Evolutionary conservation across 2,113 vertebrate genomes (phyloP), one percentile per base, ranked within the genome.

Genomic region (Etheostoma spectabile): DNA sequence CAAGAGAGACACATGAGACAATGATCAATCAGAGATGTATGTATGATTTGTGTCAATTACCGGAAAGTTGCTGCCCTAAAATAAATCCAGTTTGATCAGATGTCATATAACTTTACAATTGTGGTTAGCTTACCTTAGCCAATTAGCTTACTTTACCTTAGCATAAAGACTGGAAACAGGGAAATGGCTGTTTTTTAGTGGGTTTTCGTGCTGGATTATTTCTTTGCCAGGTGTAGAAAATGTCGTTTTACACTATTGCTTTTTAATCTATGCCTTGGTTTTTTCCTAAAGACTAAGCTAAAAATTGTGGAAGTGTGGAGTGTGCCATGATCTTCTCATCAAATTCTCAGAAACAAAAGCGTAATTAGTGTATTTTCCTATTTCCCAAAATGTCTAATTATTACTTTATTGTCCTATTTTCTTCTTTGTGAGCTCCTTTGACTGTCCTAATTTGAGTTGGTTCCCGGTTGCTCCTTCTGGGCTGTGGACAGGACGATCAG

Each of bases 401-500:
- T 33, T 42, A 8, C 16, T 74, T 51, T 53, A 15, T 62, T 11
- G 2, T 38, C 6, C n/a, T 57, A 15, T 67, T 48, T 45, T 70
- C 16, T 15, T 55, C 51, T 42, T 24, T n/a, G 18, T 16, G 62
- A 57, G 3, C 33, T 30, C 15, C 8, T 79, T 27, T 49, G 33
- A 61, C 35, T 49, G 27, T 63, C 3, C 19, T 27, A 1, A 51
- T 48, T 22, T 38, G 42, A 67, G 30, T 27, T 51, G 51, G 42
- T n/a, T 30, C 24, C 62, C 49, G 12, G n/a, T 51, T 71, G 38
- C 48, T 38, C 60, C 24, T 15, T 74, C n/a, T 66, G 10, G 55
- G 68, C 56, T 74, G 74, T 33, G 33, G 45, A 83, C 19, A 30
- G 42, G 57, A 77, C 1, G 12, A 63, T 71, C 16, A 70, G 19